Evolutionary conservation across 2,888 invertebrate genomes (phyloP), one percentile per base, ranked within the genome.

Genomic region (Caenorhabditis sulstoni): DNA sequence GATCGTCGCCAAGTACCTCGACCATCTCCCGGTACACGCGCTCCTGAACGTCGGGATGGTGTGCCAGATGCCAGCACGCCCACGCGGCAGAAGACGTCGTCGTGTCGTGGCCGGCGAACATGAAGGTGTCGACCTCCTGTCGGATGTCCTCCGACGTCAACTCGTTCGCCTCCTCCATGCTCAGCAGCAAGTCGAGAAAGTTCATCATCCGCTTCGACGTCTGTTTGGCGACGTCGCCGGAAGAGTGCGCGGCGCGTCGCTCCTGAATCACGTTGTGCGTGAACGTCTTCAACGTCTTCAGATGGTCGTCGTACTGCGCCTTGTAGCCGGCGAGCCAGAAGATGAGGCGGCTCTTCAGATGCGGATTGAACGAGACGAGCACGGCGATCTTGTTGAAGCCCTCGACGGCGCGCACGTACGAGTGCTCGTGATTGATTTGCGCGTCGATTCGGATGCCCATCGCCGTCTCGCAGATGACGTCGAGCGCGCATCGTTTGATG

Each of bases 61-160:
- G 85, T 1, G 91, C 91, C 47, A 91, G 86, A 73, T 91, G 85
- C 83, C 91, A 90, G 9, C 90, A 70, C 5, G 91, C 89, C 90
- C 91, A 91, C 73, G 88, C 90, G 62, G 90, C 89, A 0, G 90
- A 90, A 49, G 90, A 90, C 1, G 91, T 90, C 5, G 91, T 91
- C 29, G 91, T 91, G 80, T 91, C 91, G 84, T 91, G 91, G 22
- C 91, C 85, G 74, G 91, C 92, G 87, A 91, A 92, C 92, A 91
- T 92, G 86, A 91, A 92, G 1, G 91, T 92, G 82, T 92, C 92
- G 3, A 83, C 81, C 62, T 84, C 84, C 49, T 82, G 66, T 52
- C 91, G 85, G 44, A 92, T 91, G 73, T 92, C 92, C 9, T 89
- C 87, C 61, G 90, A 86, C 0, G 91, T 90, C 64, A 92, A 82